phyloP scores from a whole-genome alignment of 2,797 vertebrate species.

The Serranus cabrilla region DNA sequence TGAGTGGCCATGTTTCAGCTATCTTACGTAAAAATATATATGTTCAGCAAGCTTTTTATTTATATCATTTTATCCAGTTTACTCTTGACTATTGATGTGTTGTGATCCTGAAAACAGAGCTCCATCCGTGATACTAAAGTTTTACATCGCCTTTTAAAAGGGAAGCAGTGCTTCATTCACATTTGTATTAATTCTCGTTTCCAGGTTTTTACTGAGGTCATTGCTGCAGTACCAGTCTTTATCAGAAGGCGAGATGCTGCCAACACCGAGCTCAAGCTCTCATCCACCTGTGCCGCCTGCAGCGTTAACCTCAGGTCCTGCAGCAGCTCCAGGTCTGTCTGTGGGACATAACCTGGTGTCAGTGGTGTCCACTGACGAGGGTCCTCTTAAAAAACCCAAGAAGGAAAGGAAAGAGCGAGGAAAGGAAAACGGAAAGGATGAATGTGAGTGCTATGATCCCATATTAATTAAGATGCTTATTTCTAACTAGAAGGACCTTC shows the following conservation, averaged over 20 bases:
- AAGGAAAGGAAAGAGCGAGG: slow-evolving; percentile 92
- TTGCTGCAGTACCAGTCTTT: slow-evolving; percentile 91
- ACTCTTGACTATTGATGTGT: neutral
- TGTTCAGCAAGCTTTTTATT: neutral
- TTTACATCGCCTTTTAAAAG: too few species aligned
- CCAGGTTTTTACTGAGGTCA: slow-evolving; percentile 91
- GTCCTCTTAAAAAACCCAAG: slow-evolving; percentile 88
- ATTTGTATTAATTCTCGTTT: neutral
- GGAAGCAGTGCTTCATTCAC: too few species aligned
- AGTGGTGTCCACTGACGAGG: slow-evolving; percentile 79
- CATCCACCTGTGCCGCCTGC: slow-evolving; percentile 67
- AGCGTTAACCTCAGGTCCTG: slow-evolving; percentile 63
- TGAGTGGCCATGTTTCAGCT: slow-evolving; percentile 53
- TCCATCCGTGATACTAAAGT: neutral
- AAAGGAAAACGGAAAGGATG: slow-evolving; percentile 90
- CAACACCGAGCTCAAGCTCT: slow-evolving; percentile 64
- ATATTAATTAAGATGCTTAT: neutral
- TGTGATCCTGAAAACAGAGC: neutral
- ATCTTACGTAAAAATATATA: neutral
- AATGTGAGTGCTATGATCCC: slow-evolving; percentile 74
- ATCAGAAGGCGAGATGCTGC: slow-evolving; percentile 85
- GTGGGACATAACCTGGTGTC: slow-evolving; percentile 67
- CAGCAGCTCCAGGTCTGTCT: slow-evolving; percentile 73
- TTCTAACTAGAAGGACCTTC: too few species aligned
- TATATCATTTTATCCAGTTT: neutral